phyloP scores from a whole-genome alignment of 2,888 invertebrate genomes.

The Clunio marinus region DNA sequence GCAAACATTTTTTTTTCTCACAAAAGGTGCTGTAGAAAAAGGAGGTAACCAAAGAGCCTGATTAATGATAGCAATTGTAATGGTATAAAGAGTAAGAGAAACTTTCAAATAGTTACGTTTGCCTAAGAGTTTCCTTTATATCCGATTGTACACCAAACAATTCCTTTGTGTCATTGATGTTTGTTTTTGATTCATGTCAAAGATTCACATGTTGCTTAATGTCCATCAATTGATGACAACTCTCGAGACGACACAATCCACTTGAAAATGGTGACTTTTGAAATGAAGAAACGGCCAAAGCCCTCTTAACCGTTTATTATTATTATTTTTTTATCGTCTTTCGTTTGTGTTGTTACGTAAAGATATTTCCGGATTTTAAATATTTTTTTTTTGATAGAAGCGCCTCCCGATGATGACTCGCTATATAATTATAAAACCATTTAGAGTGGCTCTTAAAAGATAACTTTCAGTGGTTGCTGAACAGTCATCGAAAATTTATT shows the following conservation, averaged over 20 bases:
- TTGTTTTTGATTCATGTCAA: not conserved
- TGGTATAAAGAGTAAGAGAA: not conserved
- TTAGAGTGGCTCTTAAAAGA: slow-evolving; percentile 1
- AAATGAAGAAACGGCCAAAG: no score
- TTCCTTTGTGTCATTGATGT: no score
- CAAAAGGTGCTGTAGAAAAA: not conserved
- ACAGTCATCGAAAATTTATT: not conserved
- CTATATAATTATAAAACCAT: slow-evolving; percentile 22
- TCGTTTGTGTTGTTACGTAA: no score
- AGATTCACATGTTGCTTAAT: slow-evolving; percentile 6
- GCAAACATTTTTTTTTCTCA: not conserved
- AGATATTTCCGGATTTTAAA: slow-evolving; percentile 27
- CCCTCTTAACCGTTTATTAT: not conserved
- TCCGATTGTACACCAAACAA: slow-evolving; percentile 4
- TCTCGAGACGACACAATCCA: not conserved
- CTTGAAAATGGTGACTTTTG: not conserved
- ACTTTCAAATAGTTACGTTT: not conserved
- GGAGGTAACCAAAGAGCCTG: not conserved
- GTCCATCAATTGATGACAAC: not conserved
- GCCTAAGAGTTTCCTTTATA: slow-evolving; percentile 1
- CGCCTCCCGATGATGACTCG: not conserved
- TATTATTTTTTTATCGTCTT: no score
- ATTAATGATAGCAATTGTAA: not conserved
- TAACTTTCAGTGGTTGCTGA: slow-evolving; percentile 1
- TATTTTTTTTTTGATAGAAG: not conserved